Evolutionary conservation across 2,888 invertebrate genomes (phyloP).

Genomic region (Cybosia mesomella): DNA sequence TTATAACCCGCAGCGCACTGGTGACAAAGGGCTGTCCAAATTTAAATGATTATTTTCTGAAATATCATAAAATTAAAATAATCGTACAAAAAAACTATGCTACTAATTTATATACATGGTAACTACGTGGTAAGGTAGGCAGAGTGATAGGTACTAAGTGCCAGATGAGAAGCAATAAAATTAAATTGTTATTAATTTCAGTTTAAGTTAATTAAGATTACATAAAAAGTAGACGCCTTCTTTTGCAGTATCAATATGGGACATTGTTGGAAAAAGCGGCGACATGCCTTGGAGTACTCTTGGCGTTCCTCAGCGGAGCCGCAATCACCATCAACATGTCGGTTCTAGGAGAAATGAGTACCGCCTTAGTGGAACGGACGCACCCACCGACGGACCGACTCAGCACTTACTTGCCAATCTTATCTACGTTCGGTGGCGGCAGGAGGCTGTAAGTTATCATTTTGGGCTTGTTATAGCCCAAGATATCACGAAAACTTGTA

Average conservation of each 20-base stretch:
- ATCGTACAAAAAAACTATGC: no score
- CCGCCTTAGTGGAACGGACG: slow-evolving; percentile 8
- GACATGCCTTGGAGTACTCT: not conserved
- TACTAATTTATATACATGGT: no score
- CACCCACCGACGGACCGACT: not conserved
- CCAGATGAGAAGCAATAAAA: no score
- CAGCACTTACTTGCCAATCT: slow-evolving; percentile 5
- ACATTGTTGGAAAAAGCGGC: slow-evolving; percentile 1
- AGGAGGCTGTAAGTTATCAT: slow-evolving; percentile 4
- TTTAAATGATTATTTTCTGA: no score
- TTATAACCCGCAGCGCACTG: no score
- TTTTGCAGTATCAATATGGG: slow-evolving; percentile 6
- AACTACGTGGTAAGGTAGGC: no score
- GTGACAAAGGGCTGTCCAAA: no score
- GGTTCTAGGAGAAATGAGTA: slow-evolving; percentile 6
- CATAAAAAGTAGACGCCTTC: no score
- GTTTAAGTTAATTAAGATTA: no score
- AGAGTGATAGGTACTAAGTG: no score
- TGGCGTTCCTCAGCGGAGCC: not conserved
- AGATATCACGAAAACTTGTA: not conserved
- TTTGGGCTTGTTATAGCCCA: not conserved
- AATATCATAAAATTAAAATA: no score
- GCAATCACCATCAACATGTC: slow-evolving; percentile 3
- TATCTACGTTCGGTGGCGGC: slow-evolving; percentile 6
- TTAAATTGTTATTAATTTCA: no score